Evolutionary conservation across 2,113 vertebrate species (phyloP).

Genomic region (Myrmecophaga tridactyla): DNA sequence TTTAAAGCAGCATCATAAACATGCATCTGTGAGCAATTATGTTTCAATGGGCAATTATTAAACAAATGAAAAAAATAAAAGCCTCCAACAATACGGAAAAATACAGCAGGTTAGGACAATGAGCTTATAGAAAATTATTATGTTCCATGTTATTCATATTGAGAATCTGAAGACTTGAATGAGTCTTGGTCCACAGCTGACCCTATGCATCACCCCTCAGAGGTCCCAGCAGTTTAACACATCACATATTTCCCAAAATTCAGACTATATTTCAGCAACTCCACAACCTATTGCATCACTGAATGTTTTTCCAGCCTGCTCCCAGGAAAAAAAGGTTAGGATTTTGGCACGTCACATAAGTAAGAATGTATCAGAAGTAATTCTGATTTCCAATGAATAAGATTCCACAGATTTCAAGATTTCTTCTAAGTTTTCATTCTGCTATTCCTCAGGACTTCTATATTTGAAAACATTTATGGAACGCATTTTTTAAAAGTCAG

Average conservation of each 20-base stretch:
- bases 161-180: slow-evolving; percentile 12
- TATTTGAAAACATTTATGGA: slow-evolving; percentile 49
- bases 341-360: slow-evolving; percentile 33
- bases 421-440: slow-evolving; percentile 32
- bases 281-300: slow-evolving; percentile 63
- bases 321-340: slow-evolving; percentile 41
- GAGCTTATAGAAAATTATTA: not conserved
- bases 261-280: slow-evolving; percentile 44
- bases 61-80: slow-evolving; percentile 21
- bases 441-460: not conserved
- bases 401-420: slow-evolving; percentile 43
- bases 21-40: slow-evolving; percentile 1
- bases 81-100: not conserved
- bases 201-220: slow-evolving; percentile 33
- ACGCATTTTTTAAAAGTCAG: slow-evolving; percentile 1
- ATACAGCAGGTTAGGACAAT: slow-evolving; percentile 32
- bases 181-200: slow-evolving; percentile 44
- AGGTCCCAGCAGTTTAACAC: slow-evolving; percentile 47
- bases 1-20: slow-evolving; percentile 46
- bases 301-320: slow-evolving; percentile 52
- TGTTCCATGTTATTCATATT: not conserved
- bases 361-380: slow-evolving; percentile 49
- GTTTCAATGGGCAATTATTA: not conserved
- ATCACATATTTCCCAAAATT: slow-evolving; percentile 70
- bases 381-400: slow-evolving; percentile 22